These are phyloP conservation scores for Mesochorus sp. DNA, from an alignment of 2,888 invertebrate species.

Conservation along the genomic window DNA sequence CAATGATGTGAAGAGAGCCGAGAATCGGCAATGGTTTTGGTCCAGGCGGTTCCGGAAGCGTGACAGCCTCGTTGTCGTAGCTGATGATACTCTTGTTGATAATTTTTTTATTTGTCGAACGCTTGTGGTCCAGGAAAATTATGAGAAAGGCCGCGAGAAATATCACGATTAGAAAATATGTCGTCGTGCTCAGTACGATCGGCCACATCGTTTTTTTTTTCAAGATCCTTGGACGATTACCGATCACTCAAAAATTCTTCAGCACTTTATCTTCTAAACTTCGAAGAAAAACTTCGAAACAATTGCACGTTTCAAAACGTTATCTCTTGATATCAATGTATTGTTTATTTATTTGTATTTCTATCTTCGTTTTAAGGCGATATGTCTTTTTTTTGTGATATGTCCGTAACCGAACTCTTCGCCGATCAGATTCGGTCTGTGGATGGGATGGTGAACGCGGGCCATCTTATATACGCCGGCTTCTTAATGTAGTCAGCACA, in stretches of 20 bases:
- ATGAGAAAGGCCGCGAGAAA: slow-evolving; percentile 68
- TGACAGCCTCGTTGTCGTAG: slow-evolving; percentile 63
- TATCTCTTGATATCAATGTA: too few relatives aligned
- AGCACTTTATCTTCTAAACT: neutral
- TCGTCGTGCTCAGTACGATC: slow-evolving; percentile 72
- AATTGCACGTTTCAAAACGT: neutral
- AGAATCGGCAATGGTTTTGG: slow-evolving; percentile 84
- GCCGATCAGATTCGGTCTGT: slow-evolving; percentile 80
- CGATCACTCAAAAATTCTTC: neutral
- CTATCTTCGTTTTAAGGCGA: neutral
- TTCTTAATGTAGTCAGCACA: slow-evolving; percentile 81
- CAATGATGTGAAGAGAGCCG: slow-evolving; percentile 84
- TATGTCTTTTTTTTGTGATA: slow-evolving; percentile 19
- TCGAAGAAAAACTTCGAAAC: neutral
- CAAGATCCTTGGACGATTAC: neutral
- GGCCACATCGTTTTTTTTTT: slow-evolving; percentile 56
- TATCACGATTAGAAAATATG: slow-evolving; percentile 71
- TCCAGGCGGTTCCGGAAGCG: slow-evolving; percentile 82
- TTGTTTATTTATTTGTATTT: neutral
- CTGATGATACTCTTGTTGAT: slow-evolving; percentile 25
- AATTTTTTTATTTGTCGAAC: slow-evolving; percentile 60
- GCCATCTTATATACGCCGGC: slow-evolving; percentile 79
- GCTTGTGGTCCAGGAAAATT: slow-evolving; percentile 71
- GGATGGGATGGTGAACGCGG: slow-evolving; percentile 76
- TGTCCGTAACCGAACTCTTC: slow-evolving; percentile 73